Evolutionary conservation across 2,113 vertebrate species (phyloP).

Genomic region (Caretta caretta): DNA sequence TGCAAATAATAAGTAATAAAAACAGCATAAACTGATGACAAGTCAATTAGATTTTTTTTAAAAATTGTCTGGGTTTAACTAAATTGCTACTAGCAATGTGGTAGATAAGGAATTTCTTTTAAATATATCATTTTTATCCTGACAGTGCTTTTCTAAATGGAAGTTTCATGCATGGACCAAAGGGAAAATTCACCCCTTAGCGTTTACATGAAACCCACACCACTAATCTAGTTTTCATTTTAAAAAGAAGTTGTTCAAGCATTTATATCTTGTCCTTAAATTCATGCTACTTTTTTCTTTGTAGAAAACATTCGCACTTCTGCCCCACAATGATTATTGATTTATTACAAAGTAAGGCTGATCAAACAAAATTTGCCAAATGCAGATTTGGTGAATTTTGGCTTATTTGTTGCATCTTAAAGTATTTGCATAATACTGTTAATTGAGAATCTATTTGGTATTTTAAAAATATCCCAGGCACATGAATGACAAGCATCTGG

Average conservation of each 20-base stretch:
- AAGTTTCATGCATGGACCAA: not conserved
- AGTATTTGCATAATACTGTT: not conserved
- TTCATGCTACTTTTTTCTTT: not conserved
- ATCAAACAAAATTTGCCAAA: not conserved
- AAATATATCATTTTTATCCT: not conserved
- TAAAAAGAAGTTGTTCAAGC: not conserved
- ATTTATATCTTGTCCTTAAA: not conserved
- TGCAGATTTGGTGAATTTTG: not conserved
- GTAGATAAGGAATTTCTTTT: not conserved
- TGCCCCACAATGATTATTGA: not conserved
- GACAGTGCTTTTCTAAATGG: not conserved
- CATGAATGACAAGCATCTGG: not conserved
- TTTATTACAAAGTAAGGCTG: not conserved
- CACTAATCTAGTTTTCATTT: not conserved
- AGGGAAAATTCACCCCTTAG: not conserved
- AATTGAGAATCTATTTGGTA: not conserved
- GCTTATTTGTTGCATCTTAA: not conserved
- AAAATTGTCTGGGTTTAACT: accelerated
- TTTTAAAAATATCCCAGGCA: not conserved
- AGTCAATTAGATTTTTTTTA: not conserved
- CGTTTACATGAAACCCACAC: not conserved
- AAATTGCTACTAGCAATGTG: not conserved
- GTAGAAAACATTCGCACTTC: not conserved
- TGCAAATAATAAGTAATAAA: not conserved
- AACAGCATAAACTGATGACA: not conserved